These are phyloP conservation scores for Campoletis raptor DNA, from an alignment of 2,888 invertebrate genomes.

Conservation along the genomic window DNA sequence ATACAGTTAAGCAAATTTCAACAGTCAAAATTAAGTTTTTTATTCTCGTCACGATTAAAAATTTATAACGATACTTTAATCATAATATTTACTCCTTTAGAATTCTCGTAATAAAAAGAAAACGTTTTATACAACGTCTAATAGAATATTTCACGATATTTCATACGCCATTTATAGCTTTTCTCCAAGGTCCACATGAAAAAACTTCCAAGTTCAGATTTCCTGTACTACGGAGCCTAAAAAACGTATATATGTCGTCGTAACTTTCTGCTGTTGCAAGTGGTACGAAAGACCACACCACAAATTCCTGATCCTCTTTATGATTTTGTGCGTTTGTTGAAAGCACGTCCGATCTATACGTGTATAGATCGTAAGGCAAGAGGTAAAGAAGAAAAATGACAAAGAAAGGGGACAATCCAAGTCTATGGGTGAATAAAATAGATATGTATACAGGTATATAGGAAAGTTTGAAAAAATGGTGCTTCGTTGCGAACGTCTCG, in stretches of 20 bases:
- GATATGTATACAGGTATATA: constrained; percentile 26
- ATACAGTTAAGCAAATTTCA: neutral
- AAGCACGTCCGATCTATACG: constrained; percentile 33
- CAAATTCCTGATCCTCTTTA: constrained; percentile 14
- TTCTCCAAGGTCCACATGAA: neutral
- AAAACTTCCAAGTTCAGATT: constrained; percentile 10
- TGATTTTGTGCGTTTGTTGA: constrained; percentile 39
- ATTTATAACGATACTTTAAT: neutral
- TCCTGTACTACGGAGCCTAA: neutral
- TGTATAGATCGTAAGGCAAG: constrained; percentile 12
- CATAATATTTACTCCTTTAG: neutral
- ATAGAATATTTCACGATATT: constrained; percentile 1
- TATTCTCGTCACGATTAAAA: neutral
- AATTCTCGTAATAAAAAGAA: neutral
- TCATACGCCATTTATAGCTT: constrained; percentile 3
- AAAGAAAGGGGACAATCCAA: constrained; percentile 21
- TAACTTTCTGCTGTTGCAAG: constrained; percentile 8
- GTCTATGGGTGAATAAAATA: constrained; percentile 32
- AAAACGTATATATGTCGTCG: constrained; percentile 8
- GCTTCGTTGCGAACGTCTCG: constrained; percentile 17
- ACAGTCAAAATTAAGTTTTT: neutral
- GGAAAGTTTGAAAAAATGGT: constrained; percentile 24
- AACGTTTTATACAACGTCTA: neutral
- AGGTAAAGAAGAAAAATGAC: constrained; percentile 34
- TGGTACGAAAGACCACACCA: constrained; percentile 19